phyloP scores from a whole-genome alignment of 30 jellyfish, hydroid and myxozoan species.

The Aurelia coerulea region DNA sequence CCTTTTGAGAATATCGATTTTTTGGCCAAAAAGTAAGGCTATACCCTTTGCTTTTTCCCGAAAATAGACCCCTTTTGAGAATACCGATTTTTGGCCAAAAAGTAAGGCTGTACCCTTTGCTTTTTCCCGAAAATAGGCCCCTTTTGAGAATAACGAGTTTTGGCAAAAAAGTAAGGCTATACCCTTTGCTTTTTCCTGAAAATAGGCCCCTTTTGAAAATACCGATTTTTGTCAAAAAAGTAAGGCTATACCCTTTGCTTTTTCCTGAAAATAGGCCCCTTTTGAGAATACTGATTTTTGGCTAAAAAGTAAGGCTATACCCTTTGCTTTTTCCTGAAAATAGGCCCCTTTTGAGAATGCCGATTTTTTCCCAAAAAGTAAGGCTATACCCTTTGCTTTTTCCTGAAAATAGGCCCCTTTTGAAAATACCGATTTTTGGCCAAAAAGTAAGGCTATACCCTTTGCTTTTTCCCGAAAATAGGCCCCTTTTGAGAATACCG shows the following conservation, averaged over 20 bases:
- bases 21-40: background rate
- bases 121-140: background rate
- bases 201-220: no score
- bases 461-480: background rate
- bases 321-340: background rate
- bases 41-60: background rate
- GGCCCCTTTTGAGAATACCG: no score
- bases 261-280: background rate
- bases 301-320: background rate
- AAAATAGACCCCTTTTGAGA: no score
- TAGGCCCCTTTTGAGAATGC: no score
- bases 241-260: background rate
- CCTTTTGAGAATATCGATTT: no score
- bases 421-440: background rate
- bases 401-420: background rate
- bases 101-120: background rate
- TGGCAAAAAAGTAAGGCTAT: background rate
- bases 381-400: background rate
- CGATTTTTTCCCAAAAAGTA: no score
- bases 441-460: background rate
- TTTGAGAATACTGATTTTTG: background rate
- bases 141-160: background rate
- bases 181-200: background rate
- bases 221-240: no score
- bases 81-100: no score